phyloP scores from a whole-genome alignment of 2,797 vertebrate species.

The Poeciliopsis turneri region DNA sequence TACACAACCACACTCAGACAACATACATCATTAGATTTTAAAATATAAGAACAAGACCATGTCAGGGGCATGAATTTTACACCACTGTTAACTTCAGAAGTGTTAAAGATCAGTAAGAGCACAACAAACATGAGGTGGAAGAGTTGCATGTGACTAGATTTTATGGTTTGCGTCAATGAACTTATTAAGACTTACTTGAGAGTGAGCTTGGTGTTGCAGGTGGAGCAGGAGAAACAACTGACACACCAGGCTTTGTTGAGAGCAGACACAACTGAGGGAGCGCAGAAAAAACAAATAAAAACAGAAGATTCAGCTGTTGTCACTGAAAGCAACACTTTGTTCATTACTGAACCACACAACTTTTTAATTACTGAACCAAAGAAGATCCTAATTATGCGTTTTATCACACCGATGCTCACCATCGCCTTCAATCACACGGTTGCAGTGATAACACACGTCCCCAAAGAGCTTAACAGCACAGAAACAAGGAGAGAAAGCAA shows the following conservation, averaged over 20 bases:
- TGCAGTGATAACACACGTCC: conserved; percentile 98
- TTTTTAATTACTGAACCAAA: conserved; percentile 7
- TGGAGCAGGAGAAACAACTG: conserved; percentile 95
- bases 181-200: conserved; percentile 93
- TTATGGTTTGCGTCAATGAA: background rate
- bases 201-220: conserved; percentile 97
- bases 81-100: background rate
- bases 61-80: background rate
- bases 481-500: conserved; percentile 24
- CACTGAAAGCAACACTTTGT: conserved; percentile 12
- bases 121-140: conserved; percentile 1
- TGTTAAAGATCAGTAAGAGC: conserved; percentile 31
- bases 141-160: background rate
- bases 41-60: background rate
- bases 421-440: conserved; percentile 98
- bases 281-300: background rate
- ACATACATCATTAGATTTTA: conserved; percentile 7
- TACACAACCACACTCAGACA: conserved; percentile 17
- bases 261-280: conserved; percentile 91
- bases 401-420: conserved; percentile 81
- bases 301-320: background rate
- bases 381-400: conserved; percentile 14
- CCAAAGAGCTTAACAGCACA: conserved; percentile 88
- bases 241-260: conserved; percentile 99
- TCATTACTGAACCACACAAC: background rate